A percentile compares a stretch with the other conserved stretches of the same genome.
These are phyloP conservation scores for Cataglyphis cursor DNA, from an alignment of 2,888 invertebrate species.

Conservation along the genomic window DNA sequence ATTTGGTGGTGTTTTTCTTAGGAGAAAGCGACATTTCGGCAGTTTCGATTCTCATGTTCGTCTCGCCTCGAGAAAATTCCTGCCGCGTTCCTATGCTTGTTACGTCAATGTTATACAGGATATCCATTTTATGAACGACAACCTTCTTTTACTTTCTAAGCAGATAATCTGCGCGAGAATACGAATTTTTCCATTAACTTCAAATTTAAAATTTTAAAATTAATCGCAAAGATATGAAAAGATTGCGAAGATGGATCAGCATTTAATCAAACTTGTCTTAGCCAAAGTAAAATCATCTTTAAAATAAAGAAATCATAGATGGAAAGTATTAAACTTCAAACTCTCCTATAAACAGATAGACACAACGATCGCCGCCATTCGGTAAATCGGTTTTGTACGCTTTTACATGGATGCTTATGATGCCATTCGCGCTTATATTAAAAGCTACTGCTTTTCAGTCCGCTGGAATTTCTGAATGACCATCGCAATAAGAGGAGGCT, in stretches of 20 bases:
- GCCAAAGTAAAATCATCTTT: neutral
- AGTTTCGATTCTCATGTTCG: slow-evolving; percentile 21
- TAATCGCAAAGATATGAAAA: slow-evolving; percentile 3
- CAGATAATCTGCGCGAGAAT: neutral
- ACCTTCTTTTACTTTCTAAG: slow-evolving; percentile 7
- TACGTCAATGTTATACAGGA: slow-evolving; percentile 2
- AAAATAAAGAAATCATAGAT: neutral
- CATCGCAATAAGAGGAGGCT: slow-evolving; percentile 8
- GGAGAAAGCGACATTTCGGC: slow-evolving; percentile 9
- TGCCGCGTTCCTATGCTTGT: neutral
- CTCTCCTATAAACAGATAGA: neutral
- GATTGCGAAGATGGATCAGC: neutral
- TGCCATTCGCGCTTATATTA: slow-evolving; percentile 25
- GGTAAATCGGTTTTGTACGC: slow-evolving; percentile 20
- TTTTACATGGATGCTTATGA: neutral
- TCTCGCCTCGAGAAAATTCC: neutral
- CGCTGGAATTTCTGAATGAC: slow-evolving; percentile 21
- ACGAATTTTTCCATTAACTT: neutral
- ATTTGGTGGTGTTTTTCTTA: slow-evolving; percentile 50
- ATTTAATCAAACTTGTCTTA: slow-evolving; percentile 32
- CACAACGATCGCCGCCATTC: neutral
- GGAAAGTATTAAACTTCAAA: neutral
- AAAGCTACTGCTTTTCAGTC: slow-evolving; percentile 28
- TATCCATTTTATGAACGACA: slow-evolving; percentile 18
- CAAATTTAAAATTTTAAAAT: slow-evolving; percentile 25